Evolutionary conservation across 2,888 invertebrate species (phyloP).

Genomic region (Acanthopleura granulata): DNA sequence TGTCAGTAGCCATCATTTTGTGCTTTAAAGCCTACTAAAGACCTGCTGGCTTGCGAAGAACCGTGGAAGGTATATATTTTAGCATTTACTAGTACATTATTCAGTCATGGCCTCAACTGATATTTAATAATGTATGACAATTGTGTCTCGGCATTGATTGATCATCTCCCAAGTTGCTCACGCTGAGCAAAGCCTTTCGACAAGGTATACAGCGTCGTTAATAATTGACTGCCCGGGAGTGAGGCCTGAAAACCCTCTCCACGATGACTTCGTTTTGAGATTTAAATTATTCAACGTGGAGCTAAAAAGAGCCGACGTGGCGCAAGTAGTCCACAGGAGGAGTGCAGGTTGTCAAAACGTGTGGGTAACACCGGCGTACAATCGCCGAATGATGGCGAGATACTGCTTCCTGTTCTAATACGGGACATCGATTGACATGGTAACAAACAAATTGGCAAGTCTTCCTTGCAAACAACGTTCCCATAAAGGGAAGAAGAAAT

Average conservation of each 20-base stretch:
- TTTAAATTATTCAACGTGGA: constrained; percentile 7
- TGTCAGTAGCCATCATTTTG: too few relatives aligned
- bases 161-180: constrained; percentile 3
- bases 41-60: too few relatives aligned
- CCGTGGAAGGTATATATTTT: constrained; percentile 11
- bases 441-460: too few relatives aligned
- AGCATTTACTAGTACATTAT: constrained; percentile 7
- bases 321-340: background rate
- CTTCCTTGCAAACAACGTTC: too few relatives aligned
- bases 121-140: constrained; percentile 2
- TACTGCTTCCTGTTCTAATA: too few relatives aligned
- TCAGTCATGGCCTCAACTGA: constrained; percentile 7
- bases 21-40: too few relatives aligned
- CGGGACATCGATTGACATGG: too few relatives aligned
- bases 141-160: constrained; percentile 10
- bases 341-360: too few relatives aligned
- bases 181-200: background rate
- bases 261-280: constrained; percentile 5
- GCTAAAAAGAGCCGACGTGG: constrained; percentile 1
- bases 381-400: too few relatives aligned
- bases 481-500: too few relatives aligned
- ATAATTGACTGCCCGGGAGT: constrained; percentile 1
- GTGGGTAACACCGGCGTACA: too few relatives aligned
- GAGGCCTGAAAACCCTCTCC: background rate
- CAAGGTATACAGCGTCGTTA: constrained; percentile 5